Conservation (phyloP, 2,888 invertebrate genomes). For the Gymnocheta viridis region DNA sequence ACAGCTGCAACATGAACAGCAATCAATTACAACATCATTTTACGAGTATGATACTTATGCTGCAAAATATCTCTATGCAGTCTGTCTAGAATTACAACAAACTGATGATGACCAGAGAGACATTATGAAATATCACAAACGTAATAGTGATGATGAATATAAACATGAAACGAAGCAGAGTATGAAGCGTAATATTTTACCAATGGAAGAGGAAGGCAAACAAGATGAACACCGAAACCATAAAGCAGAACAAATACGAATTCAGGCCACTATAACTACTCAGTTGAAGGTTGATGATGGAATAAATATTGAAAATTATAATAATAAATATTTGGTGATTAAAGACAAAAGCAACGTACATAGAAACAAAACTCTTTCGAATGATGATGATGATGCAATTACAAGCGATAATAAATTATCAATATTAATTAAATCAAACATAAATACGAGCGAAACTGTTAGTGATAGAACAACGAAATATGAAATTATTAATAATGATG, state of each 20-base stretch:
- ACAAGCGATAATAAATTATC: slow-evolving; percentile 42
- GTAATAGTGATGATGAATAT: slow-evolving; percentile 7
- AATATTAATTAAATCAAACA: slow-evolving; percentile 29
- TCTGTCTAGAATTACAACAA: slow-evolving; percentile 54
- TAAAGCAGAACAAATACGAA: slow-evolving; percentile 15
- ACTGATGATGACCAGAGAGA: slow-evolving; percentile 40
- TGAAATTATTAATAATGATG: slow-evolving; percentile 33
- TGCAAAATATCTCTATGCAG: slow-evolving; percentile 53
- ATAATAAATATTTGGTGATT: slow-evolving; percentile 54
- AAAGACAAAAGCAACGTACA: slow-evolving; percentile 13
- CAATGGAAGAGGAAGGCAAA: slow-evolving; percentile 26
- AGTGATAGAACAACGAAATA: slow-evolving; percentile 19
- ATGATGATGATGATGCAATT: slow-evolving; percentile 18
- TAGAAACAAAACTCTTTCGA: neutral
- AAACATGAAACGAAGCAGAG: slow-evolving; percentile 5
- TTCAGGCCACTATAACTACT: neutral
- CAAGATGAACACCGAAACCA: neutral
- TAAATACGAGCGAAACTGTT: slow-evolving; percentile 28
- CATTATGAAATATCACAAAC: slow-evolving; percentile 20
- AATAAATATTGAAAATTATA: slow-evolving; percentile 11
- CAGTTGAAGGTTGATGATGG: slow-evolving; percentile 13
- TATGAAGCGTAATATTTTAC: slow-evolving; percentile 25
- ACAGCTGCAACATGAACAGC: slow-evolving; percentile 20
- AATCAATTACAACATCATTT: slow-evolving; percentile 55
- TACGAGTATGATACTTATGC: slow-evolving; percentile 48